phyloP scores from a whole-genome alignment of 2,888 invertebrate species.

The Pheosia gnoma region DNA sequence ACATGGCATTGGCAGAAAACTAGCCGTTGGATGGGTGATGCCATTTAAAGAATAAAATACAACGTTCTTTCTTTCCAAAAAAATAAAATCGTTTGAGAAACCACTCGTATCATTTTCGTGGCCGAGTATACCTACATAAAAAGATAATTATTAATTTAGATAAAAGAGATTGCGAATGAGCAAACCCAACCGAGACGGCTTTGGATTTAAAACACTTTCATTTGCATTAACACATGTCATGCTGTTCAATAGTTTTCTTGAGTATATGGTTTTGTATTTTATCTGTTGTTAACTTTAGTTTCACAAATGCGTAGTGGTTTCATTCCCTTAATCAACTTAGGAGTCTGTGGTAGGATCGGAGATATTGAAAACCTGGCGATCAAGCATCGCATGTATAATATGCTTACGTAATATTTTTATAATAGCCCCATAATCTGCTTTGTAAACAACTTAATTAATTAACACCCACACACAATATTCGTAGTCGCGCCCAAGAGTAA shows the following conservation, averaged over 20 bases:
- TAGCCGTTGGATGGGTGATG: too few relatives aligned
- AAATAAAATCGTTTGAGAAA: background rate
- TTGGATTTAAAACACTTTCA: conserved; percentile 41
- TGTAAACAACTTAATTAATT: conserved; percentile 19
- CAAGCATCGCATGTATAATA: too few relatives aligned
- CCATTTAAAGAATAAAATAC: too few relatives aligned
- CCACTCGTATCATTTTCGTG: conserved; percentile 20
- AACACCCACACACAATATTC: conserved; percentile 10
- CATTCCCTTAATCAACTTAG: too few relatives aligned
- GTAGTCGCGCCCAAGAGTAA: conserved; percentile 9
- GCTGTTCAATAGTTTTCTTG: conserved; percentile 15
- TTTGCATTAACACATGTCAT: conserved; percentile 32
- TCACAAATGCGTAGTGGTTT: too few relatives aligned
- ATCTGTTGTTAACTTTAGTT: too few relatives aligned
- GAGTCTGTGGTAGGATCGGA: too few relatives aligned
- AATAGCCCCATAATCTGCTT: conserved; percentile 15
- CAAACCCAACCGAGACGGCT: conserved; percentile 29
- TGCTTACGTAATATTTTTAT: too few relatives aligned
- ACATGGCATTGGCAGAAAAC: too few relatives aligned
- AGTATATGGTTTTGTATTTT: conserved; percentile 8
- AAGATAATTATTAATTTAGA: conserved; percentile 46
- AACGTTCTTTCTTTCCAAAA: too few relatives aligned
- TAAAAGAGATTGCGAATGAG: conserved; percentile 35
- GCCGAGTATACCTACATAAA: conserved; percentile 31
- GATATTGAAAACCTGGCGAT: too few relatives aligned